Evolutionary conservation across 1,140 invertebrate genomes (phyloP).

Genomic region (Chrysomallon squamiferum): DNA sequence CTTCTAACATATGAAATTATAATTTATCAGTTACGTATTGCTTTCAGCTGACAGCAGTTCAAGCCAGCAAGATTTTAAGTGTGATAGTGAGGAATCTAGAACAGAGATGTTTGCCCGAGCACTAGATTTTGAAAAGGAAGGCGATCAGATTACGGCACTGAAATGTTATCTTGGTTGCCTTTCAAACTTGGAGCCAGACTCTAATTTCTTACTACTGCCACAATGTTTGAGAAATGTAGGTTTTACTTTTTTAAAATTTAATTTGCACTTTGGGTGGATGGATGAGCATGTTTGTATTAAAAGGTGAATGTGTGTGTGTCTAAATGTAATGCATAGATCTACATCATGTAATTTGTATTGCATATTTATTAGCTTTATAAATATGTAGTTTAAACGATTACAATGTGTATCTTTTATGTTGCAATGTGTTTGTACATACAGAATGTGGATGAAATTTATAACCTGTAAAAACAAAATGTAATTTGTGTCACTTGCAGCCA

Average conservation of each 20-base stretch:
- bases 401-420: too few species aligned
- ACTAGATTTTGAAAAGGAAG: slow-evolving; percentile 33
- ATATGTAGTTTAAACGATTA: too few species aligned
- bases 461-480: too few species aligned
- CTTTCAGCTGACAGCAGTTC: slow-evolving; percentile 18
- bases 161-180: slow-evolving; percentile 54
- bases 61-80: slow-evolving; percentile 22
- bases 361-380: too few species aligned
- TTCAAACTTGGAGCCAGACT: slow-evolving; percentile 36
- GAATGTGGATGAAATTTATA: too few species aligned
- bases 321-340: too few species aligned
- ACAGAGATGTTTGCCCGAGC: slow-evolving; percentile 52
- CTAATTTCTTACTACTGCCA: slow-evolving; percentile 47
- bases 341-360: too few species aligned
- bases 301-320: too few species aligned
- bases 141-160: slow-evolving; percentile 41
- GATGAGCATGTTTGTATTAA: not conserved
- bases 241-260: slow-evolving; percentile 4
- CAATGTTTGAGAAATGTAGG: slow-evolving; percentile 56
- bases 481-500: too few species aligned
- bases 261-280: not conserved
- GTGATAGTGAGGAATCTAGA: slow-evolving; percentile 28
- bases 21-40: not conserved
- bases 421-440: too few species aligned
- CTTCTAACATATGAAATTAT: too few species aligned